These are phyloP conservation scores for Marcusenius ussheri DNA, from an alignment of 2,113 vertebrate genomes.

Conservation along the genomic window DNA sequence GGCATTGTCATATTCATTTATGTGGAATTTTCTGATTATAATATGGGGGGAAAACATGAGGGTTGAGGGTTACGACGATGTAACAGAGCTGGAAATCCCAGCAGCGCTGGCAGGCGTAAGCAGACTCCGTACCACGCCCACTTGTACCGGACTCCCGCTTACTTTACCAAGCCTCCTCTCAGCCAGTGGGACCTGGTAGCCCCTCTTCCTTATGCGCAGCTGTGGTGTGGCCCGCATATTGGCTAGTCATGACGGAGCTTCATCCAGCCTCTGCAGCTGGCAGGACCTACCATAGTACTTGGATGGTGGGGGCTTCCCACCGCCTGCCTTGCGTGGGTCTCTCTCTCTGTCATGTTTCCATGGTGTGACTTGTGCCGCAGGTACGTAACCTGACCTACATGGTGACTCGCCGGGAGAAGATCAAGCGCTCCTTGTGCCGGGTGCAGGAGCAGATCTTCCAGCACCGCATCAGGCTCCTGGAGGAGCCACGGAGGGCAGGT, in stretches of 20 bases:
- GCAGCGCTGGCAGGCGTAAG: neutral
- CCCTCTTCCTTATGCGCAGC: too few species aligned
- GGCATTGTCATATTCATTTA: neutral
- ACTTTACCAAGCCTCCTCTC: neutral
- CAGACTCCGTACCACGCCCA: neutral
- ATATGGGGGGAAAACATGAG: neutral
- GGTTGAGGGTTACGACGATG: neutral
- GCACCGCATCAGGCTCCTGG: slow-evolving; percentile 73
- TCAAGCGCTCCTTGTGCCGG: slow-evolving; percentile 85
- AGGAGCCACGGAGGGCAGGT: slow-evolving; percentile 80
- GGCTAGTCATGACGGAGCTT: neutral
- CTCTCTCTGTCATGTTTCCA: neutral
- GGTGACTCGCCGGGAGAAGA: slow-evolving; percentile 95
- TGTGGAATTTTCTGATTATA: neutral
- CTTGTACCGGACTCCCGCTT: neutral
- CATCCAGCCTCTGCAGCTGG: neutral
- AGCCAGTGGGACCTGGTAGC: neutral
- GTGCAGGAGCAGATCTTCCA: slow-evolving; percentile 96
- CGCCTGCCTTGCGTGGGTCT: neutral
- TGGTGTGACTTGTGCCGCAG: slow-evolving; percentile 49
- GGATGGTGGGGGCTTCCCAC: neutral
- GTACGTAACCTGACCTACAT: slow-evolving; percentile 97
- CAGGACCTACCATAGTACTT: neutral
- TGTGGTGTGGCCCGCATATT: neutral
- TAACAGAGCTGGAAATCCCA: neutral